Percentiles rank a stretch among this genome's conserved stretches.
These are phyloP conservation scores for Leuctra nigra DNA, from an alignment of 2,888 invertebrate genomes.

Conservation along the genomic window DNA sequence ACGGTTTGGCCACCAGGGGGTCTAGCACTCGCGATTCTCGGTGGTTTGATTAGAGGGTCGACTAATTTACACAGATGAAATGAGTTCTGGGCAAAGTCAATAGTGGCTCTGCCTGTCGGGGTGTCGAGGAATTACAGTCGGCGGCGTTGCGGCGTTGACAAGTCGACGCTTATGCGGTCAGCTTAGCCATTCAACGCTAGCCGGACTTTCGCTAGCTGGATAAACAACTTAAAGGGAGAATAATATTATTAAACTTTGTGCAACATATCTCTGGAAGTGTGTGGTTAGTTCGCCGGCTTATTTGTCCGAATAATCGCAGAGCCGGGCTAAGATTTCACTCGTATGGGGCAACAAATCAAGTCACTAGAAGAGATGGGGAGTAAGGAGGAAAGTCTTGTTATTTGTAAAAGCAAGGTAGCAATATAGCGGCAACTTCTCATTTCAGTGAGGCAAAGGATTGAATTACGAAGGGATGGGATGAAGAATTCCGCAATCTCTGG, in stretches of 20 bases:
- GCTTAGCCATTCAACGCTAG: background rate
- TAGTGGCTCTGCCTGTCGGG: background rate
- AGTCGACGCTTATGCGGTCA: background rate
- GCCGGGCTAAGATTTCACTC: background rate
- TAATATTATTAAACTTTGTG: slow-evolving; percentile 13
- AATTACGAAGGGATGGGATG: slow-evolving; percentile 16
- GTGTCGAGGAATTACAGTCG: slow-evolving; percentile 5
- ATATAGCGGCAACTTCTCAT: slow-evolving; percentile 18
- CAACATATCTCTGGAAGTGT: background rate
- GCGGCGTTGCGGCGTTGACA: background rate
- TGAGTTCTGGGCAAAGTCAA: slow-evolving; percentile 7
- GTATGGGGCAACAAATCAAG: slow-evolving; percentile 15
- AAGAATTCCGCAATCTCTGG: slow-evolving; percentile 19
- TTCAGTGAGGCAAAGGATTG: slow-evolving; percentile 18
- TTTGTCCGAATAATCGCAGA: background rate
- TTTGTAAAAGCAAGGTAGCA: slow-evolving; percentile 17
- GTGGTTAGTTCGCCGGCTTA: background rate
- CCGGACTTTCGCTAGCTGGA: slow-evolving; percentile 1
- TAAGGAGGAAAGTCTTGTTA: slow-evolving; percentile 14
- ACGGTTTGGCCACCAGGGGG: no score
- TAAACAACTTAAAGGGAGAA: slow-evolving; percentile 8
- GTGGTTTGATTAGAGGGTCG: background rate
- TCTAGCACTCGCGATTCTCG: no score
- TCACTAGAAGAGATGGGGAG: background rate
- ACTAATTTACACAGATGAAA: slow-evolving; percentile 1